Percentiles rank a stretch among this genome's conserved stretches.
Conservation (phyloP, 2,113 vertebrate species). For the Cheirogaleus medius region DNA sequence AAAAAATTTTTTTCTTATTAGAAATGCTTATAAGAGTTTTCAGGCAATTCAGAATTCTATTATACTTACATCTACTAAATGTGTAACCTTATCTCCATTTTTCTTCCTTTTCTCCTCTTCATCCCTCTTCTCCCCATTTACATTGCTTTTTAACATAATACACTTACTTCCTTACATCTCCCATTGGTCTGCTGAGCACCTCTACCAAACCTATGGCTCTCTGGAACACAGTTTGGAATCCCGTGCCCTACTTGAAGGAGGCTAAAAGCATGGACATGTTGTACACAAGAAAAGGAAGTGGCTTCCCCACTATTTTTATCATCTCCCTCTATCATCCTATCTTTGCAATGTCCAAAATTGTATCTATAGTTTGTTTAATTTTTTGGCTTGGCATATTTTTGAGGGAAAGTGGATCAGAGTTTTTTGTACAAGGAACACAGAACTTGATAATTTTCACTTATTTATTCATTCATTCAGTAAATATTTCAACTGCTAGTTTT, state of each 20-base stretch:
- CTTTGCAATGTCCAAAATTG: not conserved
- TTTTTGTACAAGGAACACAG: not conserved
- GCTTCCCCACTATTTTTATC: not conserved
- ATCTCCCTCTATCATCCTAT: not conserved
- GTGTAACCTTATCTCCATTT: not conserved
- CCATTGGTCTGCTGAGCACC: not conserved
- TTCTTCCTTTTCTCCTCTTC: not conserved
- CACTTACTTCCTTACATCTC: not conserved
- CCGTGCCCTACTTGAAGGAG: not conserved
- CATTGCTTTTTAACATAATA: not conserved
- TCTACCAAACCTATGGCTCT: not conserved
- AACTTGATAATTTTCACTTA: not conserved
- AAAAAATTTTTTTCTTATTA: not conserved
- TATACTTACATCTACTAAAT: not conserved
- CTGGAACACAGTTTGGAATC: not conserved
- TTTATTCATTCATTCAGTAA: not conserved
- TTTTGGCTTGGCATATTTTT: slow-evolving; percentile 1
- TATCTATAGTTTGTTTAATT: not conserved
- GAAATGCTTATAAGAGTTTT: not conserved
- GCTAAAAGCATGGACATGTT: not conserved
- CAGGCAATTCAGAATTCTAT: not conserved
- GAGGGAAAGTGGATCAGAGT: not conserved
- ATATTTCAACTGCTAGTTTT: not conserved
- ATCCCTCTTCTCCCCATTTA: not conserved
- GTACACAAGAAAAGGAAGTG: not conserved